A percentile compares a stretch with the other conserved stretches of the same genome.
Evolutionary conservation across 2,113 vertebrate species (phyloP).

Genomic region (Athene noctua): DNA sequence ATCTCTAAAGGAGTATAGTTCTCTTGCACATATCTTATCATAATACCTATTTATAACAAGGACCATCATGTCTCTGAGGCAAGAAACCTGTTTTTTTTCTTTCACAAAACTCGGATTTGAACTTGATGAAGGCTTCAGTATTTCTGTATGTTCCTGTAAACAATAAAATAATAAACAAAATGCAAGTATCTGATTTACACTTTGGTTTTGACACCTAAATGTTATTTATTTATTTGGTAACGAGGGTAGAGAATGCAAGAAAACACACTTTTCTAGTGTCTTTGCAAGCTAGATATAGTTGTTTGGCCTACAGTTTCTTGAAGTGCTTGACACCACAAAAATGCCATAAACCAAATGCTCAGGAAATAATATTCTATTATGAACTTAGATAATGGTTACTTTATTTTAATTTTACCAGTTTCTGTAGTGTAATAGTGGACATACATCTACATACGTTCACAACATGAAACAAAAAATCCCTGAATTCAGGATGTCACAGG

Average conservation of each 20-base stretch:
- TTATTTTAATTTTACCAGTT: neutral
- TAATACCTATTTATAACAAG: neutral
- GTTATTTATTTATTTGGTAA: neutral
- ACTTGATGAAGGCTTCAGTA: neutral
- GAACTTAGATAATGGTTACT: neutral
- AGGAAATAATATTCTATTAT: neutral
- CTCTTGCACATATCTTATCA: neutral
- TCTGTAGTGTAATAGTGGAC: neutral
- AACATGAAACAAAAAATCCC: neutral
- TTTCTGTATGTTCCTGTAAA: neutral
- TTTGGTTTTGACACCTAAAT: neutral
- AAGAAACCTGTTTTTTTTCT: neutral
- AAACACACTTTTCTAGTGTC: neutral
- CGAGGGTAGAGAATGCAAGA: neutral
- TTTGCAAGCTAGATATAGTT: neutral
- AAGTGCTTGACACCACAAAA: neutral
- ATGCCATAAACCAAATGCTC: neutral
- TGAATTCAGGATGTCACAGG: neutral
- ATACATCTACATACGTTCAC: fast-evolving
- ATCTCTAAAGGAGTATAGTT: neutral
- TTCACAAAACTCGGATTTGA: neutral
- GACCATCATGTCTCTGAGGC: neutral
- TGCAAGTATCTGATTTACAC: neutral
- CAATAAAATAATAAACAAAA: neutral
- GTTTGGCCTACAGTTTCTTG: neutral